Evolutionary conservation across 2,888 invertebrate genomes (phyloP), one percentile per base, ranked within the genome.

Genomic region (Lasioglossum leucozonium): DNA sequence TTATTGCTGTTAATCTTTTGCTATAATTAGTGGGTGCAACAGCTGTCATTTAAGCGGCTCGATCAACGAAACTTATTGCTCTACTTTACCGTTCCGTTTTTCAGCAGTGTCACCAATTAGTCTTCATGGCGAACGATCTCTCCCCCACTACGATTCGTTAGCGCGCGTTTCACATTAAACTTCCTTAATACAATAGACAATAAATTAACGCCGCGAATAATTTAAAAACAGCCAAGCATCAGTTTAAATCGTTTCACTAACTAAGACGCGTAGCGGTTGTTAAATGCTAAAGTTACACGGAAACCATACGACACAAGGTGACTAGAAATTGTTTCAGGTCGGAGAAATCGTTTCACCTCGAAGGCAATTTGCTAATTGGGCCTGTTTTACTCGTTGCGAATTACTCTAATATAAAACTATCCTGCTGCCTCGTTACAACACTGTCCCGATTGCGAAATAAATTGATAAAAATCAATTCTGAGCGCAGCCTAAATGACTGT

Each of bases 121-220:
- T 47, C 22, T 72, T 22, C 72, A 13, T 2, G 47, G 22, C 6
- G 13, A 72, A 51, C 30, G 34, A 34, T 34, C 34, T 51, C 22
- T 22, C 5, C 47, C 16, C 30, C 34, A 22, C 44, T 72, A 72
- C 47, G 30, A 72, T 72, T 34, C 30, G 11, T 51, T 72, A 51
- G 47, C 47, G 22, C 72, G 72, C 30, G 34, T 72, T 72, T 13
- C 11, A 22, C 34, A 13, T 47, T 30, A 72, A 51, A 72, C 30
- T 11, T 30, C 34, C n/a, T 44, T 44, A 72, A 4, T 30, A 47
- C 22, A 3, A 72, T 72, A 72, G 34, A 47, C 34, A 72, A 72
- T 72, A 72, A 72, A 72, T n/a, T 72, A 72, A 72, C 22, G 13
- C 72, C 51, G 22, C 34, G n/a, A 51, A 72, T 72, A 51, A 72